Base-by-base conservation (phyloP, 2,888 invertebrate species). In the Podabrus alpinus region DNA sequence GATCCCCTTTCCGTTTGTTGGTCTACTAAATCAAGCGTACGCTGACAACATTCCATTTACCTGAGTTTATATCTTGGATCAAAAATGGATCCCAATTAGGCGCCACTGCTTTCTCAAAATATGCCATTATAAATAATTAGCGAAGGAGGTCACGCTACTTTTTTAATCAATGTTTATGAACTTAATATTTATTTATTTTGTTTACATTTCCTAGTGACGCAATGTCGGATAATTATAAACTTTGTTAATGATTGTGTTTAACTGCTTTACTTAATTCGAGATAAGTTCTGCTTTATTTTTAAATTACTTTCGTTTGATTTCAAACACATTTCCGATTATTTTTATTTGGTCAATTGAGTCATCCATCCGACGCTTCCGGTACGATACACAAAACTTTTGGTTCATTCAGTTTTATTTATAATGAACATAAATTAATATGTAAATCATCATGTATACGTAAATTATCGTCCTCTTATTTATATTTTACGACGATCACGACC, bases 1-100 rank as follows among this genome's bases (percentile, higher is more conserved):
- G 29, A 73, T 73, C 71, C 75, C 75, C 66, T 62, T 68, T 71
- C 59, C 9, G 66, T 60, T 73, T 29, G 69, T 17, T 69, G 45
- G 71, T 69, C 68, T 59, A 64, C 69, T 61, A 17, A 71, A 74
- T 74, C 71, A 71, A 68, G 71, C 59, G 71, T 74, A 68, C 68
- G 15, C 68, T 64, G 64, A 68, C 15, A 21, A 59, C 19, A 66
- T 66, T 16, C 29, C 71, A 21, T 64, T 61, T 61, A 17, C 61
- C 61, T 61, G 17, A 61, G 61, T 16, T 19, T 10, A 1, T 19
- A 16, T 19, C 17, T 17, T 19, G 16, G 16, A 61, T 61, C 16
- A 61, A 61, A 61, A 61, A 61, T 61, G 61, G 16, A 61, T 61
- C 17, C 61, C 61, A 61, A 61, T 61, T 61, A 61, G 17, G 17